A percentile compares a stretch with the other conserved stretches of the same genome.
phyloP scores from a whole-genome alignment of 2,888 invertebrate species.

The Venusia cambrica region DNA sequence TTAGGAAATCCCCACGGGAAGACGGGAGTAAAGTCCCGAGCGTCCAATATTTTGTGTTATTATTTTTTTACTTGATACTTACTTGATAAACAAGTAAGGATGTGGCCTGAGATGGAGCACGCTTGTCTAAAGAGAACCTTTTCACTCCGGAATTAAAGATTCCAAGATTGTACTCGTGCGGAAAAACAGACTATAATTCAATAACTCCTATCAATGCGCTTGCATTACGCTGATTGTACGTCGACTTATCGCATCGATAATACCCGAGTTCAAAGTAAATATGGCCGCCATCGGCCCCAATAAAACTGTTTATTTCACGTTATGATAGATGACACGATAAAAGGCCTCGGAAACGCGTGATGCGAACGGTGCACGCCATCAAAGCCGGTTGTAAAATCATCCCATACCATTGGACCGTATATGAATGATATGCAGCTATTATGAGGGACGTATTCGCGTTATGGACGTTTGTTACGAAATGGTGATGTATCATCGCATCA shows the following conservation, averaged over 20 bases:
- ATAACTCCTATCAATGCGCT: no score
- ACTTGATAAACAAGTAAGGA: no score
- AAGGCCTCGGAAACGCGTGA: slow-evolving; percentile 23
- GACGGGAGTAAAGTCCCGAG: no score
- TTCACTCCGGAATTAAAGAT: no score
- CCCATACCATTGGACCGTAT: slow-evolving; percentile 16
- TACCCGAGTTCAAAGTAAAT: slow-evolving; percentile 30
- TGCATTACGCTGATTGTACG: background rate
- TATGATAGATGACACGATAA: slow-evolving; percentile 46
- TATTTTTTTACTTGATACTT: no score
- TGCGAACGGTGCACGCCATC: slow-evolving; percentile 28
- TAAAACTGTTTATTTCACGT: slow-evolving; percentile 55
- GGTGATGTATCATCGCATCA: slow-evolving; percentile 17
- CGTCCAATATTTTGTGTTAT: no score
- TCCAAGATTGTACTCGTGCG: no score
- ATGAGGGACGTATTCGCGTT: slow-evolving; percentile 12
- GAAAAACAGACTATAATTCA: no score
- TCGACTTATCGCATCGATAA: background rate
- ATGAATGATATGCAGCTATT: slow-evolving; percentile 20
- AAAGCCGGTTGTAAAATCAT: slow-evolving; percentile 33
- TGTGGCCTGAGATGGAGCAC: no score
- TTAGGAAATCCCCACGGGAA: no score
- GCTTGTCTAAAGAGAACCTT: no score
- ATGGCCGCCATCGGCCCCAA: slow-evolving; percentile 35
- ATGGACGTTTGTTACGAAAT: slow-evolving; percentile 18